Base-by-base conservation (phyloP, 2,113 vertebrate genomes). In the Callithrix jacchus region DNA sequence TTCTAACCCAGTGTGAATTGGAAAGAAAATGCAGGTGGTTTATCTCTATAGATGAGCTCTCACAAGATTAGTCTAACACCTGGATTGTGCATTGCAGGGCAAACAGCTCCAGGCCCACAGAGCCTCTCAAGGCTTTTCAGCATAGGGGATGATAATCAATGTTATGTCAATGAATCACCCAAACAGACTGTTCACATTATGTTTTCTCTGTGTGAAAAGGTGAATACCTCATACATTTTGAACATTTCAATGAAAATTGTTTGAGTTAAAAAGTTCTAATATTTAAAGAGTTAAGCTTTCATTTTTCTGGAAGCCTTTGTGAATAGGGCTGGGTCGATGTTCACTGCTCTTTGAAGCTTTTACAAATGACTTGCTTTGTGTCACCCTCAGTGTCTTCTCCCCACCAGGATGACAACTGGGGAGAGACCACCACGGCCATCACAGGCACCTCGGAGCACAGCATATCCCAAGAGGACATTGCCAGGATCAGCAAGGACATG, bases 401-500 rank as follows among this genome's bases (percentile, higher is more conserved):
- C 42, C 64, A 13, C 86, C 97, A 99, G 99, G 99, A 99, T 98
- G 99, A 99, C 97, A 99, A 99, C 98, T 99, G 99, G 99, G 99
- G 99, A 8, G 99, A 99, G 98, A 99, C 99, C 96, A 99, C 99
- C 4, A 99, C 99, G 0, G 99, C 99, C 10, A 98, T 99, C 98
- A 99, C 99, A 0, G 99, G 99, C 97, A 99, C 99, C 1, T 99
- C 99, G 0, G 99, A 99, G 97, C 99, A 99, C 98, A 99, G 99
- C 97, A 98, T 99, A 40, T 99, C 99, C 35, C 99, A 99, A 97
- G 99, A 99, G 98, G 99, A 99, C 98, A 99, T 99, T 42, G 99
- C 99, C n/a, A 98, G 99, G 92, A 99, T 99, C 98, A 99, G 99
- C 96, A 99, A 99, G 97, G 99, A 99, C 97, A 98, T 99, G 97